These are phyloP conservation scores for Periophthalmus modestus DNA, from an alignment of 2,113 vertebrate species.

Conservation along the genomic window DNA sequence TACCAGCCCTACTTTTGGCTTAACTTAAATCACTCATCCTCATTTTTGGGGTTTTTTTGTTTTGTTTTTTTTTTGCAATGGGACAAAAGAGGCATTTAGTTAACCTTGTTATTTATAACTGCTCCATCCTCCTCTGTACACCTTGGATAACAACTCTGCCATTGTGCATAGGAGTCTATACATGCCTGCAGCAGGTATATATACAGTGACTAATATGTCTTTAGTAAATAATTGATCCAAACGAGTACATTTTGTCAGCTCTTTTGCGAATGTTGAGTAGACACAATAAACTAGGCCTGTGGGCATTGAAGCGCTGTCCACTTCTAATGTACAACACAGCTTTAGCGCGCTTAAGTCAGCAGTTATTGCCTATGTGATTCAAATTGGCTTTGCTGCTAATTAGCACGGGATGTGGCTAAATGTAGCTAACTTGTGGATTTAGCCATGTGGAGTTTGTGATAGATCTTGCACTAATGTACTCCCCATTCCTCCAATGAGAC, in stretches of 20 bases:
- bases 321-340: background rate
- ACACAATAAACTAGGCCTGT: background rate
- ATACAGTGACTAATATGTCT: no score
- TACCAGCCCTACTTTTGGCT: no score
- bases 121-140: background rate
- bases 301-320: background rate
- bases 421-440: background rate
- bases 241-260: background rate
- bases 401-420: background rate
- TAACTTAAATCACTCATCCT: no score
- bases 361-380: slow-evolving; percentile 16
- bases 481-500: background rate
- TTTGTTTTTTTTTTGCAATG: no score
- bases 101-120: background rate
- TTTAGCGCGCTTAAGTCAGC: slow-evolving; percentile 6
- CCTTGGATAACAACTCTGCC: no score
- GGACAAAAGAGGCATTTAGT: background rate
- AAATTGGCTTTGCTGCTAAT: slow-evolving; percentile 19
- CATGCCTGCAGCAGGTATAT: no score
- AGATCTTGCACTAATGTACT: background rate
- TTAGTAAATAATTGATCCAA: background rate
- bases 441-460: background rate
- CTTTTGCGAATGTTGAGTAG: background rate
- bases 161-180: background rate
- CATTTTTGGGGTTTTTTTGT: no score